phyloP scores from a whole-genome alignment of 1,140 invertebrate genomes.

The Phocides pigmalion region DNA sequence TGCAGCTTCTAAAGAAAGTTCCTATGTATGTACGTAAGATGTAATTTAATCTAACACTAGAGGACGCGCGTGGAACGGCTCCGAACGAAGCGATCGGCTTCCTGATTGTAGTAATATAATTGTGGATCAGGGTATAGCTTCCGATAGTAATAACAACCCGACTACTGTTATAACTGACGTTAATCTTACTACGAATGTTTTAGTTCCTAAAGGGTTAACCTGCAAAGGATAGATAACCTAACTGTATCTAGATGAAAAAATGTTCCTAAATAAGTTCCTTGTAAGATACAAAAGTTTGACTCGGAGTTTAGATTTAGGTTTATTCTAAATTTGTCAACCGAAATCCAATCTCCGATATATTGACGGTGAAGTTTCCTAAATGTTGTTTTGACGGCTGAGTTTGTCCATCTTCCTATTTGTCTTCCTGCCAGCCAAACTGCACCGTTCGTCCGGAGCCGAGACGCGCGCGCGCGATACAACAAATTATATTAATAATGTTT shows the following conservation, averaged over 20 bases:
- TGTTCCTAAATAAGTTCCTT: conserved; percentile 54
- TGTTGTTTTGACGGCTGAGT: conserved; percentile 37
- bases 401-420: conserved; percentile 66
- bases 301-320: conserved; percentile 1
- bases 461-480: conserved; percentile 70
- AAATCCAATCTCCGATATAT: conserved; percentile 12
- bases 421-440: conserved; percentile 65
- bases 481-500: conserved; percentile 83
- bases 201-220: conserved; percentile 11
- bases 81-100: conserved; percentile 39
- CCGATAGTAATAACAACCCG: conserved; percentile 32
- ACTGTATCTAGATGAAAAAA: conserved; percentile 18
- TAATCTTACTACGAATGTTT: not conserved
- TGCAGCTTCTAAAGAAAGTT: conserved; percentile 84
- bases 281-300: conserved; percentile 7
- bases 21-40: conserved; percentile 83
- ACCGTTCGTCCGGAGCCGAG: conserved; percentile 50
- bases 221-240: not conserved
- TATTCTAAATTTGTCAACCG: not conserved
- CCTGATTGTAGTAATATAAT: conserved; percentile 63
- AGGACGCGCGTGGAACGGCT: conserved; percentile 63
- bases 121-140: conserved; percentile 65
- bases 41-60: conserved; percentile 80
- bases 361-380: conserved; percentile 42
- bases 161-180: not conserved